Percentiles rank a stretch among this genome's conserved stretches.
phyloP scores from a whole-genome alignment of 2,888 invertebrate genomes.

The Xanthorhoe designata region DNA sequence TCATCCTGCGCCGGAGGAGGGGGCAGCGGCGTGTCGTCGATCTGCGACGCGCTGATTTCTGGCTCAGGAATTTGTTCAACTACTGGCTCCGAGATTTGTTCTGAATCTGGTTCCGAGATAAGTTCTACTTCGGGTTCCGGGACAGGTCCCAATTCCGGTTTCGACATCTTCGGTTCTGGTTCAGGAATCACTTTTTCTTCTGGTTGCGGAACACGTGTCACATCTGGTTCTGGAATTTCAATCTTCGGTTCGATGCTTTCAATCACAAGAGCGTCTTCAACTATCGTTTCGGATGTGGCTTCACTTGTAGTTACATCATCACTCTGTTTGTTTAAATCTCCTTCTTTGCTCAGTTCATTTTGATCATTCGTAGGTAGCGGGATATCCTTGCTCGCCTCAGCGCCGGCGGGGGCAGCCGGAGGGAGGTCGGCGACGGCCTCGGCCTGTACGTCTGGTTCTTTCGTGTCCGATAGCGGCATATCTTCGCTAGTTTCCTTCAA shows the following conservation, averaged over 20 bases:
- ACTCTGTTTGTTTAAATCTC: conserved; percentile 18
- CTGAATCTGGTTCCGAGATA: conserved; percentile 24
- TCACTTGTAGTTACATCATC: conserved; percentile 1
- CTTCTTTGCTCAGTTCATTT: conserved; percentile 9
- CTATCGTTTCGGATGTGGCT: conserved; percentile 10
- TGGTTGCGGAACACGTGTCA: background rate
- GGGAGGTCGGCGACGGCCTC: conserved; percentile 12
- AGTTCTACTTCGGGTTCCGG: conserved; percentile 21
- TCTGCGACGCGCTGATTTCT: conserved; percentile 42
- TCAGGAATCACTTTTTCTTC: conserved; percentile 8
- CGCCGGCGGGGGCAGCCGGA: background rate
- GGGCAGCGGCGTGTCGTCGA: conserved; percentile 57
- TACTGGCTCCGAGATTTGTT: conserved; percentile 21
- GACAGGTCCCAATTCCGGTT: conserved; percentile 12
- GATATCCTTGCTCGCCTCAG: conserved; percentile 1
- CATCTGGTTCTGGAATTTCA: conserved; percentile 22
- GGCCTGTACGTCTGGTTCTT: conserved; percentile 18
- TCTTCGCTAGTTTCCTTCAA: conserved; percentile 49
- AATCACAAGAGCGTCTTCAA: conserved; percentile 3
- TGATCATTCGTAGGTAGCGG: conserved; percentile 7
- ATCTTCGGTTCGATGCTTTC: conserved; percentile 26
- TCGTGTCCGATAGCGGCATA: conserved; percentile 27
- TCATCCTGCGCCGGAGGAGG: conserved; percentile 56
- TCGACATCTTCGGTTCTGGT: conserved; percentile 12
- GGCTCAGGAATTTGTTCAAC: conserved; percentile 23